Percentiles rank a stretch among this genome's conserved stretches.
Evolutionary conservation across 2,113 vertebrate genomes (phyloP).

Genomic region (Nibea albiflora): DNA sequence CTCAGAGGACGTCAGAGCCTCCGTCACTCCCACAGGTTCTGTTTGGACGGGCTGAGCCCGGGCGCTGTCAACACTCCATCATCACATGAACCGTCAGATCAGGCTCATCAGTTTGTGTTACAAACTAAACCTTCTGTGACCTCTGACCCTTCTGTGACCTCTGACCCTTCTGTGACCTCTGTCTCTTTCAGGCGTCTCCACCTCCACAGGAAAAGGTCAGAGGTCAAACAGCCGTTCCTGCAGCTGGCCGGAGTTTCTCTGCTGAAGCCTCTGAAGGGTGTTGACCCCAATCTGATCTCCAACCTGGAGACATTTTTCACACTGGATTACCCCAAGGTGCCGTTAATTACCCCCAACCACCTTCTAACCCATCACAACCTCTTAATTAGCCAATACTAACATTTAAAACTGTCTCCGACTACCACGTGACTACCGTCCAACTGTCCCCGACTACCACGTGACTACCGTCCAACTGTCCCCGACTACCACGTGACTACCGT

Average conservation of each 20-base stretch:
- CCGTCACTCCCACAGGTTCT: too few species aligned
- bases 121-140: too few species aligned
- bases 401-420: not conserved
- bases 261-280: conserved; percentile 94
- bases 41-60: too few species aligned
- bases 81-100: too few species aligned
- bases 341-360: not conserved
- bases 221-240: conserved; percentile 90
- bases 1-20: too few species aligned
- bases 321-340: conserved; percentile 89
- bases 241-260: conserved; percentile 94
- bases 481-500: too few species aligned
- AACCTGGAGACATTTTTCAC: conserved; percentile 99
- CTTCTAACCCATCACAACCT: not conserved
- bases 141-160: conserved; percentile 21
- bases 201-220: conserved; percentile 92
- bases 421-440: too few species aligned
- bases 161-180: conserved; percentile 6
- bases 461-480: too few species aligned
- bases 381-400: not conserved
- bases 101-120: too few species aligned
- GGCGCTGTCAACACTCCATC: too few species aligned
- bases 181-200: conserved; percentile 87
- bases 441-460: too few species aligned
- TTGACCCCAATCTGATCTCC: conserved; percentile 95